These are phyloP conservation scores for Enchytraeus crypticus DNA, from an alignment of 2,888 invertebrate genomes.

Conservation along the genomic window DNA sequence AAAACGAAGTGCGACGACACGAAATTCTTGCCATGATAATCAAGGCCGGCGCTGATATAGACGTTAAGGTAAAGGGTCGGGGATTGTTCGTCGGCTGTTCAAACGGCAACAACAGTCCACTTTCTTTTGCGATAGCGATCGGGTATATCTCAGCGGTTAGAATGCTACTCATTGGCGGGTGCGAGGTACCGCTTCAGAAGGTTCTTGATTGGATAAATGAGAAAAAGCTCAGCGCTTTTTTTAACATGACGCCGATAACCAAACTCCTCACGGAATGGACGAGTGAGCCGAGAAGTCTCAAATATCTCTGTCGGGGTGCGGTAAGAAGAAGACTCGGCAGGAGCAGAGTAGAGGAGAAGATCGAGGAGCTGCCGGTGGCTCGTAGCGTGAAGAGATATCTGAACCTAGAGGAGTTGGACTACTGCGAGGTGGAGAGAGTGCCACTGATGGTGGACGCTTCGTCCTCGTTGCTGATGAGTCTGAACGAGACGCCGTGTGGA, in stretches of 20 bases:
- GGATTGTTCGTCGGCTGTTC: constrained; percentile 12
- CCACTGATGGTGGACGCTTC: too few relatives aligned
- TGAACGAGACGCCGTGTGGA: too few relatives aligned
- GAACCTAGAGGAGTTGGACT: too few relatives aligned
- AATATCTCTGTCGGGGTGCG: constrained; percentile 7
- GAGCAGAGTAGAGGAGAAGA: too few relatives aligned
- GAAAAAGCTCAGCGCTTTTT: constrained; percentile 4
- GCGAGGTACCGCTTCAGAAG: background rate
- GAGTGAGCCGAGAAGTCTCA: background rate
- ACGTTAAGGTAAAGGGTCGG: background rate
- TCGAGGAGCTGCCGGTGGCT: background rate
- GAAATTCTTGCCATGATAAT: constrained; percentile 7
- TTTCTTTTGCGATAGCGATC: constrained; percentile 14
- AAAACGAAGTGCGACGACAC: constrained; percentile 10
- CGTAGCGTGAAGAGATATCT: background rate
- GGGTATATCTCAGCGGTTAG: constrained; percentile 15
- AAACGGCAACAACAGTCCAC: constrained; percentile 15
- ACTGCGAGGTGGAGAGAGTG: too few relatives aligned
- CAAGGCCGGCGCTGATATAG: constrained; percentile 11
- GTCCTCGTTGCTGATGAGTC: too few relatives aligned
- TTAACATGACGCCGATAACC: constrained; percentile 2
- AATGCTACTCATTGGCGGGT: constrained; percentile 16
- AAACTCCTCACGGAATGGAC: constrained; percentile 7
- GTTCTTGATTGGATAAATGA: constrained; percentile 7
- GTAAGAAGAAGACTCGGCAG: too few relatives aligned